These are phyloP conservation scores for Coracopsis vasa DNA, from an alignment of 2,113 vertebrate species.

Conservation along the genomic window DNA sequence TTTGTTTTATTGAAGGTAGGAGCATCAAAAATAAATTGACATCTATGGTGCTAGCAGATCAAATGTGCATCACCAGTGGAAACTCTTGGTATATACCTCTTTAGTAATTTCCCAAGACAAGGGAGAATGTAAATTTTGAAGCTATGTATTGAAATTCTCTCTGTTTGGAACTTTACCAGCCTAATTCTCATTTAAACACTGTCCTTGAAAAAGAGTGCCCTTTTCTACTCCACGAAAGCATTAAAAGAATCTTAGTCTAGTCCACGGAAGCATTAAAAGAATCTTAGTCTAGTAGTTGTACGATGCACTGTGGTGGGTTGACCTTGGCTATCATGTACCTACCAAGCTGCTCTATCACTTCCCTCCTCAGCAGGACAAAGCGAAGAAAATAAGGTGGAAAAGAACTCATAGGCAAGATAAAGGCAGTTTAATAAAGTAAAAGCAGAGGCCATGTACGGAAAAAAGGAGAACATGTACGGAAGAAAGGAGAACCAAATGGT, in stretches of 20 bases:
- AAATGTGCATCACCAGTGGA: not conserved
- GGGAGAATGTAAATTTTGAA: slow-evolving; percentile 12
- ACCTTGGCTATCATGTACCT: not conserved
- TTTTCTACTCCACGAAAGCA: slow-evolving; percentile 2
- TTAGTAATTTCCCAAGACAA: slow-evolving; percentile 14
- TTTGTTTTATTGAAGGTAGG: not conserved
- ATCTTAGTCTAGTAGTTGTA: not conserved
- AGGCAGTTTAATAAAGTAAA: not conserved
- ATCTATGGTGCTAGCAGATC: not conserved
- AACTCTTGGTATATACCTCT: not conserved
- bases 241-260: not conserved
- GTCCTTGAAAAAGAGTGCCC: not conserved
- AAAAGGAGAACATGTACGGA: not conserved
- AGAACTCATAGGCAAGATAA: not conserved
- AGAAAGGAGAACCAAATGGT: not conserved
- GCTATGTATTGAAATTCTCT: not conserved
- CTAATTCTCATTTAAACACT: not conserved
- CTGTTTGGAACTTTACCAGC: not conserved
- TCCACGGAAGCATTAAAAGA: not conserved
- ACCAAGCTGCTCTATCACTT: not conserved
- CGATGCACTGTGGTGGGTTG: not conserved
- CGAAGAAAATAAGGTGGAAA: not conserved
- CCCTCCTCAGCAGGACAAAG: not conserved
- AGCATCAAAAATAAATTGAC: slow-evolving; percentile 7
- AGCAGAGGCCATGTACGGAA: not conserved